phyloP scores from a whole-genome alignment of 2,113 vertebrate genomes.

The Cryptoleucopteryx plumbea region DNA sequence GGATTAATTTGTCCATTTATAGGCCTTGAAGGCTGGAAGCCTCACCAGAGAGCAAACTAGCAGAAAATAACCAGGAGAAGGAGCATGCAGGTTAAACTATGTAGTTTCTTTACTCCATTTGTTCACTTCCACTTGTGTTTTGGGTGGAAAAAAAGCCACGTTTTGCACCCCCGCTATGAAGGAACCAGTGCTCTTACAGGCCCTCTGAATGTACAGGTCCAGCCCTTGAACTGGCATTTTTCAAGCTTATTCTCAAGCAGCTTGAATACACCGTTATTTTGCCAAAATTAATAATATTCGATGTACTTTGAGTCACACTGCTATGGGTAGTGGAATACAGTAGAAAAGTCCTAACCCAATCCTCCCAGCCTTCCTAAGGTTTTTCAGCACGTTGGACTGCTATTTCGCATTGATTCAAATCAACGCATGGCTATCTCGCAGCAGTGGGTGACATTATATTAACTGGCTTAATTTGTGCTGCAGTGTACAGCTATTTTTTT shows the following conservation, averaged over 20 bases:
- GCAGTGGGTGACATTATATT: fast-evolving
- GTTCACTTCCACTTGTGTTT: background rate
- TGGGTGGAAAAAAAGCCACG: background rate
- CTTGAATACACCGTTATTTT: background rate
- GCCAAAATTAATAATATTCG: background rate
- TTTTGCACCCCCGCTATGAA: background rate
- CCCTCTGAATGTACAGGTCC: background rate
- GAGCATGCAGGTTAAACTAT: background rate
- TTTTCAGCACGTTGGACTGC: background rate
- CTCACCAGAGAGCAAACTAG: background rate
- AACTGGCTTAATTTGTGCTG: background rate
- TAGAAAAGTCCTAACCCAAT: background rate
- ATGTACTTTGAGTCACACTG: background rate
- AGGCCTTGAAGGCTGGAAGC: background rate
- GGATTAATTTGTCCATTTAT: background rate
- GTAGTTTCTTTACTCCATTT: background rate
- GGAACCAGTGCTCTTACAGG: background rate
- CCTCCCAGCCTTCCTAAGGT: background rate
- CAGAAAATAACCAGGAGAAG: background rate
- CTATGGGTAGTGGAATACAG: background rate
- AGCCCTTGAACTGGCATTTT: background rate
- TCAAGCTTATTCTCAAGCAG: background rate
- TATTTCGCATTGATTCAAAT: background rate
- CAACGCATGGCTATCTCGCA: background rate
- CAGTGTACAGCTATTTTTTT: background rate